Conservation (phyloP, 1,140 invertebrate genomes). For the Nasonia vitripennis region DNA sequence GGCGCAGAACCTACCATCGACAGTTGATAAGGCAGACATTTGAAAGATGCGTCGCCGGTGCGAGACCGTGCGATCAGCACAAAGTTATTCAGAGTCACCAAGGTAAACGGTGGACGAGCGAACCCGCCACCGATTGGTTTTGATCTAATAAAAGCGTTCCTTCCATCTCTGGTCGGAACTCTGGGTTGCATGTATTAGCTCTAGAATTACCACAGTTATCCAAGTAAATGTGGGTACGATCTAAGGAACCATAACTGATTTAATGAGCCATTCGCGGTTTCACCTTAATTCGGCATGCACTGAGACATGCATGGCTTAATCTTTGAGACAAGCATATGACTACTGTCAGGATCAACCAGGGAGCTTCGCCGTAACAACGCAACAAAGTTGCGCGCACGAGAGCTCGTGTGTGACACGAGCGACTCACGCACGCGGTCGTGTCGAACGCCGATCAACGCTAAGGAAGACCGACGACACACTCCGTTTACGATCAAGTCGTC, state of each 20-base stretch:
- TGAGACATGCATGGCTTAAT: conserved; percentile 88
- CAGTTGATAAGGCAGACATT: no score
- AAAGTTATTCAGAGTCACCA: no score
- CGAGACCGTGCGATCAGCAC: no score
- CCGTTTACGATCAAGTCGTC: no score
- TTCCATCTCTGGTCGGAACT: conserved; percentile 80
- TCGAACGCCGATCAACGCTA: no score
- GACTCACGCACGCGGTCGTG: no score
- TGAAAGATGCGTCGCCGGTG: no score
- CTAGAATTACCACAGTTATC: conserved; percentile 90
- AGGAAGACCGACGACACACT: no score
- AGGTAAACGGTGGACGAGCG: no score
- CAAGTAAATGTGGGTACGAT: conserved; percentile 80
- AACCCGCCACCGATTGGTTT: conserved; percentile 76
- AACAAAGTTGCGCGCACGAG: no score
- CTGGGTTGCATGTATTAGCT: conserved; percentile 87
- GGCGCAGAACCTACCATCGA: no score
- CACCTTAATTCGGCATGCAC: conserved; percentile 82
- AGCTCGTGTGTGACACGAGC: no score
- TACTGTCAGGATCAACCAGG: conserved; percentile 84
- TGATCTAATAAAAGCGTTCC: conserved; percentile 85
- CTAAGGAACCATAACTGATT: conserved; percentile 80
- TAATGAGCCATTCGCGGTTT: conserved; percentile 89
- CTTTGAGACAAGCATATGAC: conserved; percentile 87
- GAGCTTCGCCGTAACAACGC: conserved; percentile 49